phyloP scores from a whole-genome alignment of 1,140 invertebrate genomes.

The Lysiphlebus fabarum region DNA sequence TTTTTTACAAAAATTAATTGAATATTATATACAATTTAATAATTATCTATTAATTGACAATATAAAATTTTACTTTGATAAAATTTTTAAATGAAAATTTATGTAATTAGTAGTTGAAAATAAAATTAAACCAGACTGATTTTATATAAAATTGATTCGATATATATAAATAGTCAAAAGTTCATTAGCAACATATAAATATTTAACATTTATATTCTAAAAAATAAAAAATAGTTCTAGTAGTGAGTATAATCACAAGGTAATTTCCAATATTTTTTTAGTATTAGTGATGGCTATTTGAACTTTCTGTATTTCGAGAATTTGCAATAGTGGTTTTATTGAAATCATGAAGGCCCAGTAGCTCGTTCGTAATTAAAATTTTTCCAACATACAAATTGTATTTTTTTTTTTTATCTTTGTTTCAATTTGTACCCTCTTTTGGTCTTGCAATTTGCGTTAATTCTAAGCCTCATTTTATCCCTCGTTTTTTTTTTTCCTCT shows the following conservation, averaged over 20 bases:
- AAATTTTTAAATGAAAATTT: no score
- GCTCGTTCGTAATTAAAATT: slow-evolving; percentile 40
- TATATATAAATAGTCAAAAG: background rate
- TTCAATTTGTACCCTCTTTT: slow-evolving; percentile 2
- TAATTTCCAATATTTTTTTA: slow-evolving; percentile 26
- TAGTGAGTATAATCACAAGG: slow-evolving; percentile 18
- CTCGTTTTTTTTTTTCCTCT: slow-evolving; percentile 15
- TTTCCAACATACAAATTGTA: slow-evolving; percentile 20
- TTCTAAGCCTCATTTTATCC: slow-evolving; percentile 3
- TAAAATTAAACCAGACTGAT: no score
- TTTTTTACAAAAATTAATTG: no score
- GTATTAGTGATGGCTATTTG: slow-evolving; percentile 9
- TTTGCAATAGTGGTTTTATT: slow-evolving; percentile 4
- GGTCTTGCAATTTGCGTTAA: no score
- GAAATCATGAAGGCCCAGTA: background rate
- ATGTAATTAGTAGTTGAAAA: no score
- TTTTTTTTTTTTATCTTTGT: slow-evolving; percentile 18
- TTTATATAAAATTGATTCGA: no score
- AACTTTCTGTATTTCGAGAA: slow-evolving; percentile 18
- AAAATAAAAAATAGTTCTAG: no score
- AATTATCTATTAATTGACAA: no score
- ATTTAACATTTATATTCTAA: background rate
- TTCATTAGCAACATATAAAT: slow-evolving; percentile 7
- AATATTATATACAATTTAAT: no score
- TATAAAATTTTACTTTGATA: no score